These are phyloP conservation scores for Pedionomus torquatus DNA, from an alignment of 2,113 vertebrate genomes.

Conservation along the genomic window DNA sequence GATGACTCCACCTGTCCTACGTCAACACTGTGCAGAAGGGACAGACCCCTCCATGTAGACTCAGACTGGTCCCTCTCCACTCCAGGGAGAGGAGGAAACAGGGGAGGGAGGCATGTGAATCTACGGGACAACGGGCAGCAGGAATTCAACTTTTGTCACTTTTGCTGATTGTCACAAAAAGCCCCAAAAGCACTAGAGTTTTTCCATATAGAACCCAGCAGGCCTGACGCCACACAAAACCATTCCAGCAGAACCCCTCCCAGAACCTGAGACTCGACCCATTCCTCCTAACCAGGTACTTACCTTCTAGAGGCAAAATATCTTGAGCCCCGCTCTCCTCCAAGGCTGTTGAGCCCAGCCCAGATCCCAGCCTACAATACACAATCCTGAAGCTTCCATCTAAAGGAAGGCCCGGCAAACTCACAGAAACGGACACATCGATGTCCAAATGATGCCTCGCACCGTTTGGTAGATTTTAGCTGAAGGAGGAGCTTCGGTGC, in stretches of 20 bases:
- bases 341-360: neutral
- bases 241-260: neutral
- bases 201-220: neutral
- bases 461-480: neutral
- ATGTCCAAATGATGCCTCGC: neutral
- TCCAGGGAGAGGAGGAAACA: neutral
- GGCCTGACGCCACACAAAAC: neutral
- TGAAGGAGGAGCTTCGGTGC: neutral
- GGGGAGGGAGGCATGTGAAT: neutral
- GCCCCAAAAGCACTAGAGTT: neutral
- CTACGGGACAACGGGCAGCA: fast-evolving
- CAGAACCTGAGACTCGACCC: neutral
- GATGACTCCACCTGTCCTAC: neutral
- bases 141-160: neutral
- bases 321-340: neutral
- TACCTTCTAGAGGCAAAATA: neutral
- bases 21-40: neutral
- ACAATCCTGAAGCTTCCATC: neutral
- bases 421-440: neutral
- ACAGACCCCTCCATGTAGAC: neutral
- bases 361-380: neutral
- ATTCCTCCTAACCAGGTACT: neutral
- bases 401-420: neutral
- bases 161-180: neutral
- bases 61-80: neutral